Conservation (phyloP, 2,113 vertebrate genomes). For the Capreolus pygargus region DNA sequence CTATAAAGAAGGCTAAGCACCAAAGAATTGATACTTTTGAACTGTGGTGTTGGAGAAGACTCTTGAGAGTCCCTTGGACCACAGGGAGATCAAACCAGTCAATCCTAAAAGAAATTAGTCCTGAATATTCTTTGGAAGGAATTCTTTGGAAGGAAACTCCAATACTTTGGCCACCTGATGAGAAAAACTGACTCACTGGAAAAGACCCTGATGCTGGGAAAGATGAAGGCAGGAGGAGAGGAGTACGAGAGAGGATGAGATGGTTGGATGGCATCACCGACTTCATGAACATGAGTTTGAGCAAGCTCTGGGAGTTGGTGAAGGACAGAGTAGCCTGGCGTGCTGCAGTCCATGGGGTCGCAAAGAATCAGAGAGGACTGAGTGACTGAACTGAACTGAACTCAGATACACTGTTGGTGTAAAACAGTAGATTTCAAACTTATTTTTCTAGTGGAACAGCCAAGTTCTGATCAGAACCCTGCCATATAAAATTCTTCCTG, state of each 20-base stretch:
- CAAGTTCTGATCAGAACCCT: not conserved
- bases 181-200: not conserved
- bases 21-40: not conserved
- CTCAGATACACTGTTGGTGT: not conserved
- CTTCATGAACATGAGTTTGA: not conserved
- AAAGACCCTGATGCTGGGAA: not conserved
- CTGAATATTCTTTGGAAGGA: not conserved
- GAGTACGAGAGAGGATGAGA: not conserved
- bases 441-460: not conserved
- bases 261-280: not conserved
- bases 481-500: not conserved
- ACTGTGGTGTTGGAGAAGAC: not conserved
- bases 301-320: not conserved
- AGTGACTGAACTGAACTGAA: not conserved
- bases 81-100: not conserved
- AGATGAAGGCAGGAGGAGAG: not conserved
- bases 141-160: not conserved
- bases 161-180: not conserved
- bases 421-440: not conserved
- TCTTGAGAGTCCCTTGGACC: not conserved
- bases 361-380: not conserved
- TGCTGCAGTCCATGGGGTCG: not conserved
- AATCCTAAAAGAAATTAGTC: not conserved
- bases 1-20: not conserved
- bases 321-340: not conserved